Evolutionary conservation across 2,797 vertebrate species (phyloP).

Genomic region (Petrocephalus sullivani): DNA sequence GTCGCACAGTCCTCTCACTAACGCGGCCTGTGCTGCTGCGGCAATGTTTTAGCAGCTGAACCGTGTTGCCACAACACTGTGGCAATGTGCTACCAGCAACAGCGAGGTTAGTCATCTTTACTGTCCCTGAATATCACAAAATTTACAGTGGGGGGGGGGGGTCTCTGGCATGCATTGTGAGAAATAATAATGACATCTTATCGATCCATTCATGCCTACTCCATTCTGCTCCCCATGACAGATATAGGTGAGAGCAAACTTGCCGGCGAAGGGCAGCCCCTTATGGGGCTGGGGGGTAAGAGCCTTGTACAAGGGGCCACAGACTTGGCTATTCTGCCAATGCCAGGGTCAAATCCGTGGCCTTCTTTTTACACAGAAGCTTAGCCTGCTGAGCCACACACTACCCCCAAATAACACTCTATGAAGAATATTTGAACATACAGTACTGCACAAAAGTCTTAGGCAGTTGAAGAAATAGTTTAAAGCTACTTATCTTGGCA

Average conservation of each 20-base stretch:
- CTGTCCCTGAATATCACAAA: not conserved
- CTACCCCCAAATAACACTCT: too few relatives aligned
- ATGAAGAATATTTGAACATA: not conserved
- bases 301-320: not conserved
- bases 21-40: not conserved
- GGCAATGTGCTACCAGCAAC: not conserved
- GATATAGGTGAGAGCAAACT: not conserved
- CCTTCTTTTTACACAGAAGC: not conserved
- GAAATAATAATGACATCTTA: not conserved
- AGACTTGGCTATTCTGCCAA: not conserved
- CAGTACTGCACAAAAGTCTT: not conserved
- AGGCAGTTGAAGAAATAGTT: not conserved
- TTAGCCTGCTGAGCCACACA: not conserved
- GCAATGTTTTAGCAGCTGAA: not conserved
- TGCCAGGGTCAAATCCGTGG: not conserved
- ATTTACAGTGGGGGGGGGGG: not conserved
- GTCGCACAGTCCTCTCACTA: not conserved
- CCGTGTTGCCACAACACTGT: not conserved
- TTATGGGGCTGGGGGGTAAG: not conserved
- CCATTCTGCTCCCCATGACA: not conserved
- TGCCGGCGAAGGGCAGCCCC: not conserved
- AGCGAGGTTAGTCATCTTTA: conserved; percentile 11
- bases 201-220: not conserved
- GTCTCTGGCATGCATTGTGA: not conserved
- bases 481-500: not conserved